Evolutionary conservation across 1,140 invertebrate species (phyloP).

Genomic region (Atta texana): DNA sequence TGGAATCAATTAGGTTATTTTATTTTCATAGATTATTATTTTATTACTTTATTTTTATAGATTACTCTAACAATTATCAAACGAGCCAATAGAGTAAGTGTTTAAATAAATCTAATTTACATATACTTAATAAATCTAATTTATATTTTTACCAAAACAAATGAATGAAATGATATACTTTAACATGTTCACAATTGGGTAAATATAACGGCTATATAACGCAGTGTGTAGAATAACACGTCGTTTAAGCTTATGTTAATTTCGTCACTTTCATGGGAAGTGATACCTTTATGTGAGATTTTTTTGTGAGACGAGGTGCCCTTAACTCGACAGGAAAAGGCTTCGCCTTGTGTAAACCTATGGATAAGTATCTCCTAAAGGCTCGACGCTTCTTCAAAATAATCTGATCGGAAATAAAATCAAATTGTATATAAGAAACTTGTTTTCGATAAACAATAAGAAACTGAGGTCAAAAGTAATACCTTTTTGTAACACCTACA

Average conservation of each 20-base stretch:
- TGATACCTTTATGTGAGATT: conserved; percentile 40
- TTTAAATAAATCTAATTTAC: conserved; percentile 15
- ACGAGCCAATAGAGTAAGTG: conserved; percentile 9
- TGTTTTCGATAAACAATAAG: conserved; percentile 15
- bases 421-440: neutral
- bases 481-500: too few relatives aligned
- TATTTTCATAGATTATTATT: conserved; percentile 2
- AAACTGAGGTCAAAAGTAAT: too few relatives aligned
- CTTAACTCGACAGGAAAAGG: conserved; percentile 32
- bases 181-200: neutral
- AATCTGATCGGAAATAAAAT: conserved; percentile 43
- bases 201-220: conserved; percentile 15
- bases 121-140: neutral
- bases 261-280: conserved; percentile 37
- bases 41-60: neutral
- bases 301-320: conserved; percentile 30
- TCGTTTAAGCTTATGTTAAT: conserved; percentile 68
- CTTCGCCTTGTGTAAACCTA: conserved; percentile 43
- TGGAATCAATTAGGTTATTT: neutral
- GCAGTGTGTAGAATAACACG: conserved; percentile 38
- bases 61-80: neutral
- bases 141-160: neutral
- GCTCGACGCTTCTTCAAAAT: conserved; percentile 46
- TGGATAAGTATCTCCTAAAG: conserved; percentile 48
- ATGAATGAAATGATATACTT: neutral